phyloP scores from a whole-genome alignment of 2,888 invertebrate species.

The Agrotis ipsilon region DNA sequence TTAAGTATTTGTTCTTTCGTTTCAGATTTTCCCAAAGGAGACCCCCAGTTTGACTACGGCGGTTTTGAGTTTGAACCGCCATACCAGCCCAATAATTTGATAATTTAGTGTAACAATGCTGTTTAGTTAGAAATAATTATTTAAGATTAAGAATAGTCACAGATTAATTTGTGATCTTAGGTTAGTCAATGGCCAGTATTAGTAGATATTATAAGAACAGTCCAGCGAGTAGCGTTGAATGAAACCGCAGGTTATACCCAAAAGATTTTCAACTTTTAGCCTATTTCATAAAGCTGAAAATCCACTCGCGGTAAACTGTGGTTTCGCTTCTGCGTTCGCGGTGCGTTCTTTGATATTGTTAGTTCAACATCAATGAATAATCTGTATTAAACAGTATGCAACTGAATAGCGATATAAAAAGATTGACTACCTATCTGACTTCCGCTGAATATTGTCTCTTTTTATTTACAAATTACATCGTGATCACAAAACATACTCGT shows the following conservation, averaged over 20 bases:
- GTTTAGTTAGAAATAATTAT: conserved; percentile 2
- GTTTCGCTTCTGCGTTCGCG: no score
- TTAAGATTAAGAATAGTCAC: conserved; percentile 38
- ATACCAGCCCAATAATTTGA: conserved; percentile 65
- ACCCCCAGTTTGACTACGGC: conserved; percentile 81
- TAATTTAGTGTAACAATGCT: conserved; percentile 38
- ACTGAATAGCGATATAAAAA: no score
- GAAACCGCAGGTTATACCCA: no score
- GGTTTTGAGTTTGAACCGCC: conserved; percentile 79
- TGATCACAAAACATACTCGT: background rate
- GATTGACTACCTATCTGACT: no score
- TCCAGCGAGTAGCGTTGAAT: no score
- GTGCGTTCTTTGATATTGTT: background rate
- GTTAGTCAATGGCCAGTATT: conserved; percentile 51
- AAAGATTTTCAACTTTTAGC: no score
- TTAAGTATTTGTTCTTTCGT: conserved; percentile 55
- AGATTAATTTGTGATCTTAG: conserved; percentile 35
- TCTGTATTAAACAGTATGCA: no score
- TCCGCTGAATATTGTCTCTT: no score
- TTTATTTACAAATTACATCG: background rate
- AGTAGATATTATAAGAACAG: conserved; percentile 12
- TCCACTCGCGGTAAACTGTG: no score
- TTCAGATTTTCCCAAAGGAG: conserved; percentile 82
- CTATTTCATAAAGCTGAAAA: no score
- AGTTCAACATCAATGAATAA: background rate